phyloP scores from a whole-genome alignment of 1,140 invertebrate genomes.

The Nymphalis io region DNA sequence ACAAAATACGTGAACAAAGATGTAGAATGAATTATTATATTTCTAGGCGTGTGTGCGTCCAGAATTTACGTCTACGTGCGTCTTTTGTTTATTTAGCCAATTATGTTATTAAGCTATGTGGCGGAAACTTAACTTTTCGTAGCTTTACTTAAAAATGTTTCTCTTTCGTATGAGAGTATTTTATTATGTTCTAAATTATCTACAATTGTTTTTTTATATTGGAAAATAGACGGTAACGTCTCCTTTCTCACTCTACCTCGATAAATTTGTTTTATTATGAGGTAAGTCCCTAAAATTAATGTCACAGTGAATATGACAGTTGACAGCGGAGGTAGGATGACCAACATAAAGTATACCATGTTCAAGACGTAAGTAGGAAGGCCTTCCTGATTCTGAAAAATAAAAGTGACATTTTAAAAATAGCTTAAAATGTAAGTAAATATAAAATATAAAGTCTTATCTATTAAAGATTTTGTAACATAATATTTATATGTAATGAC shows the following conservation, averaged over 20 bases:
- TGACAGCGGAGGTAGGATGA: slow-evolving; percentile 73
- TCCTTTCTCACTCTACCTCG: slow-evolving; percentile 46
- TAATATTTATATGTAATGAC: too few relatives aligned
- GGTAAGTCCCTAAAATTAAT: slow-evolving; percentile 53
- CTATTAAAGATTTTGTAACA: too few relatives aligned
- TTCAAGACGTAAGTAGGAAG: slow-evolving; percentile 79
- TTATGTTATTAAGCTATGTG: too few relatives aligned
- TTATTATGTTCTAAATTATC: slow-evolving; percentile 56
- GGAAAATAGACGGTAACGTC: slow-evolving; percentile 47
- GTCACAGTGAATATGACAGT: slow-evolving; percentile 50
- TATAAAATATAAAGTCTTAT: too few relatives aligned
- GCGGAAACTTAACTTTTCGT: not conserved
- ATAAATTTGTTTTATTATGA: slow-evolving; percentile 58
- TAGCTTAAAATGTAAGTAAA: too few relatives aligned
- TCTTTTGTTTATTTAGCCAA: too few relatives aligned
- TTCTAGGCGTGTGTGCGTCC: too few relatives aligned
- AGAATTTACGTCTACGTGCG: too few relatives aligned
- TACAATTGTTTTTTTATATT: slow-evolving; percentile 55
- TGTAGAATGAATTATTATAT: too few relatives aligned
- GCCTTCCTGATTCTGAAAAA: slow-evolving; percentile 82
- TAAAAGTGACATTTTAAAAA: slow-evolving; percentile 20
- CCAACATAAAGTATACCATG: slow-evolving; percentile 77
- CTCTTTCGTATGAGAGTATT: slow-evolving; percentile 64
- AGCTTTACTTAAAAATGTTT: slow-evolving; percentile 54
- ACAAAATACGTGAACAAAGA: too few relatives aligned